Base-by-base conservation (phyloP, 2,888 invertebrate species). In the Cheilosia soror region DNA sequence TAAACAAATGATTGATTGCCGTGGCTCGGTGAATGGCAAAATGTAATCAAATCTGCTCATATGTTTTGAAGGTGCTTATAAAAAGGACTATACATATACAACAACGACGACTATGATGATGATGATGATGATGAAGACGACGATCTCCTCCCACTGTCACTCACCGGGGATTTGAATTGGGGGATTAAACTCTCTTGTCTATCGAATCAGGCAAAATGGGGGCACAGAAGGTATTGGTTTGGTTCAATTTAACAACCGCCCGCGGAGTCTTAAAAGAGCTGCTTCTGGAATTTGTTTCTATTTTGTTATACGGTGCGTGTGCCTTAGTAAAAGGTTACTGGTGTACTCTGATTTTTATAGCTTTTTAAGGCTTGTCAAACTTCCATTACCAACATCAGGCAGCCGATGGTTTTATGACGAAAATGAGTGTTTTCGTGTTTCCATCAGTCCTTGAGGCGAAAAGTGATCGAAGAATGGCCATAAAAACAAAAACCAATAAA, bases 1-100 rank as follows among this genome's bases (percentile, higher is more conserved):
- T 72, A 85, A 85, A 81, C 85, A 85, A 85, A 85, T 85, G 85
- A 85, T 85, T 85, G 85, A 85, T 85, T 85, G 81, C 76, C 85
- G 62, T 81, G 62, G 63, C 76, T 73, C 75, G 68, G 81, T 77
- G 75, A 81, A 81, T 72, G 62, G 72, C 66, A 65, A 81, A 20
- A 72, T 77, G 51, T 85, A 81, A 85, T 85, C 85, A 85, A 81
- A 85, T 81, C 76, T 75, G 85, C 85, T 85, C 85, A 85, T 81
- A 72, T 85, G 81, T 72, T 76, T 40, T 11, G 62, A 85, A 85
- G 85, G 81, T 85, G 62, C 81, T 68, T 81, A 40, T 55, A 71
- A 57, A 65, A 62, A 75, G 25, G 37, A 47, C 73, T 68, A 9
- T 13, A 29, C 25, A 49, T n/a, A 20, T 13, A 55, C 15, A 33